phyloP scores from a whole-genome alignment of 2,888 invertebrate genomes.

The Notocelia uddmanniana region DNA sequence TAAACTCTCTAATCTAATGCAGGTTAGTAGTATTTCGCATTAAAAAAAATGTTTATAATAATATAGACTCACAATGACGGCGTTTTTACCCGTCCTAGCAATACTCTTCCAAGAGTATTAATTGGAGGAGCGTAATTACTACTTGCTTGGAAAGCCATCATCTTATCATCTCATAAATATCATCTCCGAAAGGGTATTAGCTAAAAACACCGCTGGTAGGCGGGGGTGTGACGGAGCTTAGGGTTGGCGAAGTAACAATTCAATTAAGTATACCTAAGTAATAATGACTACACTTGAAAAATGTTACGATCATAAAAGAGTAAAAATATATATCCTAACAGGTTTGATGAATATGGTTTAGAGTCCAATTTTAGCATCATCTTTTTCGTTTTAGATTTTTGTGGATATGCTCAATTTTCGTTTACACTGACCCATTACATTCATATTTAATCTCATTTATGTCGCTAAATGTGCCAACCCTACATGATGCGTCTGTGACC shows the following conservation, averaged over 20 bases:
- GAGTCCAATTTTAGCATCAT: background rate
- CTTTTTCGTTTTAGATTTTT: background rate
- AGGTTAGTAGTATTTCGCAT: background rate
- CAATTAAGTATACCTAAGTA: constrained; percentile 2
- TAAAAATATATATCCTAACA: background rate
- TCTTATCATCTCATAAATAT: constrained; percentile 85
- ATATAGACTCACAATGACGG: no score
- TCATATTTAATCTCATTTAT: constrained; percentile 16
- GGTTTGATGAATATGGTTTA: background rate
- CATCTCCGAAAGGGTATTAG: constrained; percentile 81
- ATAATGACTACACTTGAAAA: background rate
- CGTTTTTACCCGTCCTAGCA: constrained; percentile 64
- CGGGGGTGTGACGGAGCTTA: constrained; percentile 51
- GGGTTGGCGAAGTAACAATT: constrained; percentile 28
- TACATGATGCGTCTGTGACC: constrained; percentile 51
- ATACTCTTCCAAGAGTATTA: constrained; percentile 65
- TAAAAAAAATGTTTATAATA: no score
- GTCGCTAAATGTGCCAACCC: constrained; percentile 39
- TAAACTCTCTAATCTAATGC: constrained; percentile 39
- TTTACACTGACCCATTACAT: background rate
- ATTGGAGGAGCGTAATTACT: constrained; percentile 82
- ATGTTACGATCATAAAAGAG: no score
- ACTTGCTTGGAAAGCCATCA: constrained; percentile 83
- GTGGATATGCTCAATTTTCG: background rate
- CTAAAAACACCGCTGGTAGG: constrained; percentile 71